Conservation (phyloP, 2,113 vertebrate species). For the Gopherus evgoodei region DNA sequence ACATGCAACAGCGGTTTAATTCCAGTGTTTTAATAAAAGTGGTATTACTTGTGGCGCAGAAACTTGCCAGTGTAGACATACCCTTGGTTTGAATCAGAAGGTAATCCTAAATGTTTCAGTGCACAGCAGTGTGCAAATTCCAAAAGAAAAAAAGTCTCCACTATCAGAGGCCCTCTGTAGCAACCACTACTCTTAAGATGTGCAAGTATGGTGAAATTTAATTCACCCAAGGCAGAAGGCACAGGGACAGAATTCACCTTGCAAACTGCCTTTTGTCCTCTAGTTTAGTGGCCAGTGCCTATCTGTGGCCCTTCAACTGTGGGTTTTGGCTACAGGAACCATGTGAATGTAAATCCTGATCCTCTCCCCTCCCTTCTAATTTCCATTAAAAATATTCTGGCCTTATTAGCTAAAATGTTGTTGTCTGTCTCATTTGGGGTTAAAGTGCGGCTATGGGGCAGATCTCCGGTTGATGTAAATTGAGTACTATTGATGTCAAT, state of each 20-base stretch:
- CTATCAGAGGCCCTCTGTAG: neutral
- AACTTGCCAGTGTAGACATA: no score
- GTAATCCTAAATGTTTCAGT: neutral
- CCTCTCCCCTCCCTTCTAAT: fast-evolving
- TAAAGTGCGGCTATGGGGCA: neutral
- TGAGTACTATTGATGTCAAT: neutral
- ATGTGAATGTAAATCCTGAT: neutral
- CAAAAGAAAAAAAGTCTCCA: neutral
- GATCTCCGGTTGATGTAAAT: neutral
- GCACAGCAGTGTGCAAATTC: neutral
- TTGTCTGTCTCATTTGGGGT: neutral
- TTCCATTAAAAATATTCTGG: neutral
- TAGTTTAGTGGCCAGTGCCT: fast-evolving
- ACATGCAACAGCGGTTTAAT: no score
- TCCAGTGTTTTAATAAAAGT: no score
- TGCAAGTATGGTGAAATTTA: neutral
- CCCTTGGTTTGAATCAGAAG: neutral
- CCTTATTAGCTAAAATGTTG: neutral
- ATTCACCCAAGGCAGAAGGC: fast-evolving
- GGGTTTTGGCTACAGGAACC: neutral
- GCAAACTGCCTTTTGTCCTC: neutral
- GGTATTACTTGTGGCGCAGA: no score
- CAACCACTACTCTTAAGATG: neutral
- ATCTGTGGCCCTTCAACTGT: neutral
- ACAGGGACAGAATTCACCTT: neutral